Conservation (phyloP, 2,113 vertebrate genomes). For the Epinephelus fuscoguttatus region DNA sequence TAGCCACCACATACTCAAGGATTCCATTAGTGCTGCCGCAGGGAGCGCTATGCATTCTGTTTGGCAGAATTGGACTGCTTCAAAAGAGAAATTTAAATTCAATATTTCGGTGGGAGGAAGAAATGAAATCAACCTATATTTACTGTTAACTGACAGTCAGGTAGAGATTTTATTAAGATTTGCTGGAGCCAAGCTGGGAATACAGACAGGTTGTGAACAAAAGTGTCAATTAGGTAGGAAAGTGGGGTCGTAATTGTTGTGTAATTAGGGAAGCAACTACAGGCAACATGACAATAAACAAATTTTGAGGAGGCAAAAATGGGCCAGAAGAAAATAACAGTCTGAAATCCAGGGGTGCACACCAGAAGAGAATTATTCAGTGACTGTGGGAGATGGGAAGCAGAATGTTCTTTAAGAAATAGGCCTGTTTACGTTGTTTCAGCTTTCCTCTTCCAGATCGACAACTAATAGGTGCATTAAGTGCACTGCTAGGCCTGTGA, state of each 20-base stretch:
- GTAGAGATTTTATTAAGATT: constrained; percentile 40
- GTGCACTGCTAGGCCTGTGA: constrained; percentile 68
- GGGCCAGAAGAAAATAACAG: constrained; percentile 29
- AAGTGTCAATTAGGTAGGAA: constrained; percentile 55
- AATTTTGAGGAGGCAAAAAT: constrained; percentile 39
- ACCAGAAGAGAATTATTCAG: constrained; percentile 29
- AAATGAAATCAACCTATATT: constrained; percentile 66
- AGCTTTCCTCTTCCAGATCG: constrained; percentile 50
- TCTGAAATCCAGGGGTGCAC: constrained; percentile 3
- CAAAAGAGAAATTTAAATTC: constrained; percentile 69
- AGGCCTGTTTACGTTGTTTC: constrained; percentile 29
- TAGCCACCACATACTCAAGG: constrained; percentile 53
- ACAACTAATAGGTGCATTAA: constrained; percentile 74
- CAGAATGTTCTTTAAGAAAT: constrained; percentile 46
- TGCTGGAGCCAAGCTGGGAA: constrained; percentile 17
- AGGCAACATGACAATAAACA: constrained; percentile 41
- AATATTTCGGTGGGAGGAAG: constrained; percentile 46
- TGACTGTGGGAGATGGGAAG: constrained; percentile 30
- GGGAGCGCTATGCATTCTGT: constrained; percentile 56
- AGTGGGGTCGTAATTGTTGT: constrained; percentile 42
- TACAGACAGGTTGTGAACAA: constrained; percentile 27
- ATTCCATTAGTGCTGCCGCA: constrained; percentile 70
- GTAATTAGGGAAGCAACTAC: constrained; percentile 54
- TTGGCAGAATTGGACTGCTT: constrained; percentile 59
- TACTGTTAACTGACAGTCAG: constrained; percentile 58